Base-by-base conservation (phyloP, 2,888 invertebrate genomes). In the Nomada fucata region DNA sequence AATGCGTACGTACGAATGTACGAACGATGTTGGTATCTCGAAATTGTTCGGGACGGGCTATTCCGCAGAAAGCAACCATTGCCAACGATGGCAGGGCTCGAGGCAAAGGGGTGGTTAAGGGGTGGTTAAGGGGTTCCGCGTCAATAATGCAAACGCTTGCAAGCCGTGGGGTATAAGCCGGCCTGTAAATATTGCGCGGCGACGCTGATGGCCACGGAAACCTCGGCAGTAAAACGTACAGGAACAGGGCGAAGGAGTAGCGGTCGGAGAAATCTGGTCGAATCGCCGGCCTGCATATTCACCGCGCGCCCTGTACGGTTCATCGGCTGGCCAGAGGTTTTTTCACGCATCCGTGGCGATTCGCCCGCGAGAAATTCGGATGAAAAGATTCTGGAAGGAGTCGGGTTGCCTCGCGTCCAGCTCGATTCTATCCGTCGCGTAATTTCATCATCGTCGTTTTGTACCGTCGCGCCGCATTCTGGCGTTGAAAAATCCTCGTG, bases 71-170 rank as follows among this genome's bases (percentile, higher is more conserved):
- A 69, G 53, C 74, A 69, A 80, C 71, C 77, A 86, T 86, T 86
- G 82, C 78, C 53, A 63, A 47, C 68, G 69, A 75, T 79, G 75
- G 76, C 71, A 71, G 50, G 75, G 53, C 73, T 36, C 68, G 53
- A 42, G 60, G 68, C 76, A 63, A 71, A 69, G 77, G 53, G 71
- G 36, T 47, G 81, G 84, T 86, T 84, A 87, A 76, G 81, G 81
- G 57, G 42, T 15, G 81, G 84, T 86, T 84, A 87, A 76, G 81
- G 81, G 57, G 42, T 15, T 36, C 75, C 83, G 77, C 81, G 84
- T 87, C 88, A 81, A 87, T 87, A 87, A 87, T 87, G 87, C 84
- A 85, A 82, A 80, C 60, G 74, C 76, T 68, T 70, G 75, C 73
- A 86, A 85, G 77, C 68, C 71, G 70, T 77, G 55, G 65, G 82